Evolutionary conservation across 2,113 vertebrate species (phyloP).

Genomic region (Poecilia latipinna): DNA sequence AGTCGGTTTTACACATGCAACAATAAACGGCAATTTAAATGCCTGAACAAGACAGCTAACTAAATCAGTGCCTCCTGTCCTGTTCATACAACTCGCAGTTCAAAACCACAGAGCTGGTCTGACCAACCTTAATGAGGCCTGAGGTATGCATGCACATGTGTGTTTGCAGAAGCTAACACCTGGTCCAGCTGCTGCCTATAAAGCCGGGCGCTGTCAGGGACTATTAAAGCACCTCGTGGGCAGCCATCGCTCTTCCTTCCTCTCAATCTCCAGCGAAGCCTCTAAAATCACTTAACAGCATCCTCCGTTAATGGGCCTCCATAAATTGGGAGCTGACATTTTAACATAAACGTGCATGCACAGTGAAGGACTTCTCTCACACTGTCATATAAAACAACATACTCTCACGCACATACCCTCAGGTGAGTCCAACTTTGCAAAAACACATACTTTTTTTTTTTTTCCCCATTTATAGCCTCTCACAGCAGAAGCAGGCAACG

Average conservation of each 20-base stretch:
- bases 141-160: constrained; percentile 47
- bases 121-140: constrained; percentile 70
- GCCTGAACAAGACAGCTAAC: constrained; percentile 51
- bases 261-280: constrained; percentile 63
- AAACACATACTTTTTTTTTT: constrained; percentile 17
- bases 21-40: constrained; percentile 64
- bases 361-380: constrained; percentile 38
- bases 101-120: constrained; percentile 59
- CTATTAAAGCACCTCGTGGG: constrained; percentile 69
- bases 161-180: constrained; percentile 62
- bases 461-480: constrained; percentile 31
- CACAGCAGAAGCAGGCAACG: constrained; percentile 35
- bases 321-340: constrained; percentile 28
- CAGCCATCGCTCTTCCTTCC: constrained; percentile 69
- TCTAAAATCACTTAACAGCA: constrained; percentile 71
- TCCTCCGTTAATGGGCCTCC: constrained; percentile 69
- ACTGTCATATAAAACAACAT: constrained; percentile 43
- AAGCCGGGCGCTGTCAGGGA: constrained; percentile 63
- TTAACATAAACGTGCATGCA: constrained; percentile 27
- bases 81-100: constrained; percentile 43
- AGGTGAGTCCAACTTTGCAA: constrained; percentile 49
- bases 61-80: constrained; percentile 34
- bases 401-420: constrained; percentile 38
- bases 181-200: constrained; percentile 74
- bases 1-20: constrained; percentile 33